phyloP scores from a whole-genome alignment of 2,113 vertebrate species.

The Poeciliopsis occidentalis region DNA sequence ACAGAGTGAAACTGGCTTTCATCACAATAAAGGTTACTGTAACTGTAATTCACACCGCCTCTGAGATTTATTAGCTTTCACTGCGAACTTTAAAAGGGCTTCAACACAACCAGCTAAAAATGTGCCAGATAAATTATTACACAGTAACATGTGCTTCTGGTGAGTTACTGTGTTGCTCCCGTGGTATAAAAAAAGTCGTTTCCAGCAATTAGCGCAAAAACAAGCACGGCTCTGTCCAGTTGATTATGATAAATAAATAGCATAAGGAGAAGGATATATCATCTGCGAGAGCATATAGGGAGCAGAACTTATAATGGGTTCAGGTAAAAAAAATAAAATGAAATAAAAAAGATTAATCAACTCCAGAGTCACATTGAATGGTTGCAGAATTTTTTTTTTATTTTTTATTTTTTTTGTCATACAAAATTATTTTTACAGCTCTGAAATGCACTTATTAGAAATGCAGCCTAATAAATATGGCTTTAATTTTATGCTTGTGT shows the following conservation, averaged over 20 bases:
- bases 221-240: conserved; percentile 68
- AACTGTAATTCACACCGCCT: conserved; percentile 33
- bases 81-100: conserved; percentile 71
- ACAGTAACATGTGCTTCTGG: conserved; percentile 52
- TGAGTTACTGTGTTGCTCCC: conserved; percentile 43
- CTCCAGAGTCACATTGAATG: conserved; percentile 35
- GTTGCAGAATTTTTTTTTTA: too few species aligned
- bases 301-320: conserved; percentile 31
- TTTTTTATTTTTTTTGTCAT: too few species aligned
- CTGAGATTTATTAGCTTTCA: conserved; percentile 73
- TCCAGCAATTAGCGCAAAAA: conserved; percentile 41
- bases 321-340: too few species aligned
- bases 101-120: conserved; percentile 70
- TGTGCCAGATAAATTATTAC: conserved; percentile 66
- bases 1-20: conserved; percentile 17
- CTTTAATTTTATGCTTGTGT: conserved; percentile 66
- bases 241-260: conserved; percentile 79
- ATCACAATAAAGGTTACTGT: conserved; percentile 31
- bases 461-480: conserved; percentile 78
- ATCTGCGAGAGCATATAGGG: conserved; percentile 46
- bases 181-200: conserved; percentile 38
- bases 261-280: conserved; percentile 53
- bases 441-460: conserved; percentile 71
- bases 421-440: conserved; percentile 65
- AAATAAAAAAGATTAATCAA: too few species aligned